Evolutionary conservation across 64 coral and sea anemone genomes (phyloP).

Genomic region (Actinia equina): DNA sequence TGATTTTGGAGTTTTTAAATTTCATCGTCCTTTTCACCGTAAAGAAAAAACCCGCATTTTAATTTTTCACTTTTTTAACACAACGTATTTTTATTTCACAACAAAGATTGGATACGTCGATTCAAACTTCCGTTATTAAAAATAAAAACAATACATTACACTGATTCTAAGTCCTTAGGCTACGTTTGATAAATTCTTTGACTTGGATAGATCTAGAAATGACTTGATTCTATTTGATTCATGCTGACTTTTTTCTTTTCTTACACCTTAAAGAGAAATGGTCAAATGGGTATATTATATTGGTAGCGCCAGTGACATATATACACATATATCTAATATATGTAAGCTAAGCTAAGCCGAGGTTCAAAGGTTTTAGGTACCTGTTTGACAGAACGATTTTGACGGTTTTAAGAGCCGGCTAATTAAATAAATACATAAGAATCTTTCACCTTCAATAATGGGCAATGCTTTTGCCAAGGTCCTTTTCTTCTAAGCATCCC

Average conservation of each 20-base stretch:
- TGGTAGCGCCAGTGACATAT: too few relatives aligned
- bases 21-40: background rate
- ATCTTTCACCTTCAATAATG: background rate
- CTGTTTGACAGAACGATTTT: background rate
- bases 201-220: too few relatives aligned
- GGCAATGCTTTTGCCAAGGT: background rate
- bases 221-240: too few relatives aligned
- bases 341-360: background rate
- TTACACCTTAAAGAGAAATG: too few relatives aligned
- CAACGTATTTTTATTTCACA: background rate
- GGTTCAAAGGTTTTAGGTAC: background rate
- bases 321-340: background rate
- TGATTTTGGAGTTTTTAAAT: background rate
- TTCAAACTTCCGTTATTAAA: background rate
- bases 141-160: background rate
- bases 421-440: conserved; percentile 1
- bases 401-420: background rate
- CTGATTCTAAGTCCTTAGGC: too few relatives aligned
- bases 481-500: background rate
- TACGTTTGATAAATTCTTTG: too few relatives aligned
- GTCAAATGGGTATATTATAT: too few relatives aligned
- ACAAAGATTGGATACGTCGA: background rate
- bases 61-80: background rate
- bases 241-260: too few relatives aligned
- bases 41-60: too few relatives aligned